Evolutionary conservation across 2,888 invertebrate genomes (phyloP).

Genomic region (Sphaerophoria taeniata): DNA sequence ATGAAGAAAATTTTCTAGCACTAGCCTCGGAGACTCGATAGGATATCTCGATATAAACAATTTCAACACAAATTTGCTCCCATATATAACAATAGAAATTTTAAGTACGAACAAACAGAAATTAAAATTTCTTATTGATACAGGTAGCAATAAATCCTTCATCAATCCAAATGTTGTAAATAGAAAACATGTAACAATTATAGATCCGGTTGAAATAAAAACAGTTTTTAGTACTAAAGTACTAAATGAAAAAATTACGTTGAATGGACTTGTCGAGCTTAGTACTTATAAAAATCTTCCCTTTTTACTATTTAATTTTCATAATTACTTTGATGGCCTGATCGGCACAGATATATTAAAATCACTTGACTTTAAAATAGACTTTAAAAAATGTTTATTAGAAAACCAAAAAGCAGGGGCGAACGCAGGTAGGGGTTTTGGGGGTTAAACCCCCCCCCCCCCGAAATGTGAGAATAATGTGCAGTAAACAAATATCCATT

Average conservation of each 20-base stretch:
- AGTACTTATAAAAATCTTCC: not conserved
- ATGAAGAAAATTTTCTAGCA: conserved; percentile 40
- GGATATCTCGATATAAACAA: conserved; percentile 51
- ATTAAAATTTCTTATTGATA: conserved; percentile 17
- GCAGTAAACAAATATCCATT: no score
- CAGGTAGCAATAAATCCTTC: conserved; percentile 45
- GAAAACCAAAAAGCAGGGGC: no score
- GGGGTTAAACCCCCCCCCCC: no score
- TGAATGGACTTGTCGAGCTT: conserved; percentile 10
- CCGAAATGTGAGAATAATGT: no score
- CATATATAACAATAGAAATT: conserved; percentile 39
- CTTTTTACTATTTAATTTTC: conserved; percentile 21
- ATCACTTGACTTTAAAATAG: conserved; percentile 19
- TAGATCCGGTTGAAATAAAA: conserved; percentile 42
- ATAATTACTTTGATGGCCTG: conserved; percentile 46
- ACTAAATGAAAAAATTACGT: conserved; percentile 4
- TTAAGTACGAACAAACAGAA: not conserved
- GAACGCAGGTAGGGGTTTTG: no score
- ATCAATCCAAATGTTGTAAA: conserved; percentile 43
- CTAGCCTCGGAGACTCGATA: conserved; percentile 24
- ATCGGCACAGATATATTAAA: conserved; percentile 41
- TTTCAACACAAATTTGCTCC: conserved; percentile 38
- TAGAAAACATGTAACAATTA: conserved; percentile 23
- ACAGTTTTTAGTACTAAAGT: conserved; percentile 7
- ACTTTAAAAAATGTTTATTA: conserved; percentile 11